Conservation (phyloP, 2,113 vertebrate species). For the Tyto alba region DNA sequence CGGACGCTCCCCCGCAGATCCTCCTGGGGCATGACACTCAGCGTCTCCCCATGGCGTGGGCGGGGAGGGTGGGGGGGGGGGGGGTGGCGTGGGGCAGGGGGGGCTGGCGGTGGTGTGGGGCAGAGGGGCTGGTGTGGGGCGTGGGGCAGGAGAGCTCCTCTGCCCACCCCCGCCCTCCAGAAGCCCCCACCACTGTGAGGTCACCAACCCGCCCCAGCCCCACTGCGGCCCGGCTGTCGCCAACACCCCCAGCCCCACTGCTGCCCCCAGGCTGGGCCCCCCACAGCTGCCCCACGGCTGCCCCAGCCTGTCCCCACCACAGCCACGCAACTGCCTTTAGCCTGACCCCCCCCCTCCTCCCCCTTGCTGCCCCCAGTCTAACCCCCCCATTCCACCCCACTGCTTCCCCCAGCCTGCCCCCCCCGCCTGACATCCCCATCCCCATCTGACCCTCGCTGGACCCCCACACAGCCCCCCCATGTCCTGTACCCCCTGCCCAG, state of each 20-base stretch:
- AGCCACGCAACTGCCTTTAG: background rate
- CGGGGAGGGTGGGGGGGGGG: too few species aligned
- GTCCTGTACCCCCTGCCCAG: background rate
- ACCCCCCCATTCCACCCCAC: too few species aligned
- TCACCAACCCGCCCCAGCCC: background rate
- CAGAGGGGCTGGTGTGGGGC: background rate
- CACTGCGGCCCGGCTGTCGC: background rate
- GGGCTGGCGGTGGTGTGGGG: background rate
- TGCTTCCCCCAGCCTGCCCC: background rate
- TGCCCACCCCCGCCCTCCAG: background rate
- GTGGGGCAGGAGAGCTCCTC: background rate
- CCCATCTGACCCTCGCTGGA: background rate
- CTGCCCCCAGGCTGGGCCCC: background rate
- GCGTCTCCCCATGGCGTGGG: background rate
- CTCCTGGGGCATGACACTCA: rapidly evolving
- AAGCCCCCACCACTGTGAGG: background rate
- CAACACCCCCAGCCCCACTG: too few species aligned
- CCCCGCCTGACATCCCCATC: too few species aligned
- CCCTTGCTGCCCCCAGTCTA: too few species aligned
- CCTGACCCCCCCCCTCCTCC: background rate
- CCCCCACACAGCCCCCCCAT: too few species aligned
- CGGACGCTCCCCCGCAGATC: background rate
- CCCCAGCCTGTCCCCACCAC: background rate
- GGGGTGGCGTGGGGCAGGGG: too few species aligned
- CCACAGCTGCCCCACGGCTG: background rate